Evolutionary conservation across 2,797 vertebrate genomes (phyloP), one percentile per base, ranked within the genome.

Genomic region (Enteromius treurensis): DNA sequence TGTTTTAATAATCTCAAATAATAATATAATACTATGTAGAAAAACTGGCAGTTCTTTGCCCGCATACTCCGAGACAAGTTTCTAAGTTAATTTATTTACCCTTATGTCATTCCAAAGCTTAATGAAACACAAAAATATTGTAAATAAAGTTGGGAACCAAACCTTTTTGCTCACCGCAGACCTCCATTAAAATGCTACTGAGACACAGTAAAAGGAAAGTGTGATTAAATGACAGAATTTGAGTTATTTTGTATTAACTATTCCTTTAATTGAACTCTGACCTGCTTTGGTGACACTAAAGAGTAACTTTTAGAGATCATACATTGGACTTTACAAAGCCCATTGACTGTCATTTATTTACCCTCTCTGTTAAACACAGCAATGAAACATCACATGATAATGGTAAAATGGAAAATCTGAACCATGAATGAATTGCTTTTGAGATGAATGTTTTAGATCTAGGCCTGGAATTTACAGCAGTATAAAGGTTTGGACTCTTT

Each of bases 271-370:
- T 47, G 42, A 80, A 71, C 68, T 60, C 67, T 69, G 32, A 15
- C 17, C 79, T 11, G 29, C 79, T 70, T 34, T 82, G 45, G 53
- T 76, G 37, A 49, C 32, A 42, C 76, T 71, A 85, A 84, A 87
- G 32, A 67, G 10, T 42, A 67, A 70, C 65, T 83, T 55, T 87
- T 71, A 51, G 65, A 74, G 83, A 80, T 90, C 87, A 90, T 67
- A 90, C 91, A 87, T 92, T 92, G 90, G 91, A 91, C 91, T 87
- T 88, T 80, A 76, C 34, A 78, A 74, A 64, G 13, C 23, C 81
- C 40, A 40, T 77, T 21, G 69, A 23, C 10, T 62, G 90, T 91
- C 87, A 90, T 81, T 91, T 78, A 91, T 91, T 91, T 90, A 91
- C 86, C 86, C 42, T 51, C 71, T 42, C 23, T 14, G 70, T 82